Evolutionary conservation across 2,888 invertebrate species (phyloP).

Genomic region (Melipona bicolor): DNA sequence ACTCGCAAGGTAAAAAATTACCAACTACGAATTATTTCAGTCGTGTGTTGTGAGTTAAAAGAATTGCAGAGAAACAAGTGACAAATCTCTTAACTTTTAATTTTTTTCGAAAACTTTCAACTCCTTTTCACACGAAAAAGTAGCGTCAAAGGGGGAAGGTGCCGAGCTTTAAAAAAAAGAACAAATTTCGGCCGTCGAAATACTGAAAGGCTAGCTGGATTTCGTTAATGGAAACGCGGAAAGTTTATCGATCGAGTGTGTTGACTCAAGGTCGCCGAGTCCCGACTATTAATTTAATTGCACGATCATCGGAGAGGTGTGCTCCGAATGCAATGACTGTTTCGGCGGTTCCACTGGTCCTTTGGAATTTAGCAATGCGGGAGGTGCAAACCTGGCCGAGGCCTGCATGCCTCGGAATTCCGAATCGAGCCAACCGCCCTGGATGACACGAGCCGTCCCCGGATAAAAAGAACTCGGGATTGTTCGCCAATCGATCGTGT

Average conservation of each 20-base stretch:
- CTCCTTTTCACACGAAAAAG: not conserved
- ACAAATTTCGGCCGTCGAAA: not conserved
- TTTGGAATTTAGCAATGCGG: constrained; percentile 74
- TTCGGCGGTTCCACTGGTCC: constrained; percentile 46
- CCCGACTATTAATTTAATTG: constrained; percentile 63
- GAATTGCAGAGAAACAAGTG: not conserved
- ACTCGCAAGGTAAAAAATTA: too few relatives aligned
- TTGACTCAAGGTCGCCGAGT: constrained; percentile 40
- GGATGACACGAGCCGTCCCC: constrained; percentile 17
- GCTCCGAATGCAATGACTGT: constrained; percentile 55
- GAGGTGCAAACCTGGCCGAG: constrained; percentile 66
- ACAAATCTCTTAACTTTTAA: not conserved
- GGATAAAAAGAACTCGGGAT: constrained; percentile 31
- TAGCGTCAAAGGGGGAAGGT: not conserved
- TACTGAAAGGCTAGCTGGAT: not conserved
- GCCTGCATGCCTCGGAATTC: constrained; percentile 72
- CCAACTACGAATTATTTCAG: not conserved
- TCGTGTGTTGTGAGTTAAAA: not conserved
- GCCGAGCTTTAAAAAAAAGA: not conserved
- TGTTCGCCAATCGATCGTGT: constrained; percentile 40
- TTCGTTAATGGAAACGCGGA: constrained; percentile 30
- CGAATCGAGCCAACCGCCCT: constrained; percentile 45
- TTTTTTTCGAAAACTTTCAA: not conserved
- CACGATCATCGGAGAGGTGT: constrained; percentile 49
- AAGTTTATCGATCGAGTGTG: constrained; percentile 50